phyloP scores from a whole-genome alignment of 2,888 invertebrate species.

The Meganola albula region DNA sequence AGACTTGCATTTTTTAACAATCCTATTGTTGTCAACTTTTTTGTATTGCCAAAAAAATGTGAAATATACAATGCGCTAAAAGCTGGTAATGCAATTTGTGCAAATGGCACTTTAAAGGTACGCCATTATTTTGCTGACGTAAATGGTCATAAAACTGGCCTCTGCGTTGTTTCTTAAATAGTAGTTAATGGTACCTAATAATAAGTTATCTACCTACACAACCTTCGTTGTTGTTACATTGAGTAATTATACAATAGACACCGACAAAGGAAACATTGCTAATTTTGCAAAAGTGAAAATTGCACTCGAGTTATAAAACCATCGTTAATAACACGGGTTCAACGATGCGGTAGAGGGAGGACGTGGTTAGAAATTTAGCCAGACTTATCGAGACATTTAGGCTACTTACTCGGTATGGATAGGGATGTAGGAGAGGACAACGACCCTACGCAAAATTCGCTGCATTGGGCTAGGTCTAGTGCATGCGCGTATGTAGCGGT shows the following conservation, averaged over 20 bases:
- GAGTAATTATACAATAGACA: constrained; percentile 33
- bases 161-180: constrained; percentile 36
- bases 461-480: constrained; percentile 78
- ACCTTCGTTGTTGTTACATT: constrained; percentile 35
- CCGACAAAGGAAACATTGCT: constrained; percentile 48
- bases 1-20: constrained; percentile 44
- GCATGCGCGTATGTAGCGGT: constrained; percentile 68
- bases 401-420: constrained; percentile 32
- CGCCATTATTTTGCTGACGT: constrained; percentile 37
- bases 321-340: not conserved
- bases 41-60: constrained; percentile 29
- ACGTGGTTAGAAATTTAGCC: constrained; percentile 39
- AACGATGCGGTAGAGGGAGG: constrained; percentile 12
- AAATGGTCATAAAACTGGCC: constrained; percentile 45
- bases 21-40: constrained; percentile 23
- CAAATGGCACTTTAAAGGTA: constrained; percentile 59
- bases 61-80: constrained; percentile 37
- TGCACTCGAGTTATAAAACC: constrained; percentile 38
- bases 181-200: no score
- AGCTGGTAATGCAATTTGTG: constrained; percentile 55
- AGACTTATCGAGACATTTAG: constrained; percentile 40
- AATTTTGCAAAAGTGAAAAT: no score
- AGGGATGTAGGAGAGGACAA: constrained; percentile 61
- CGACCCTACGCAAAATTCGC: constrained; percentile 78
- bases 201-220: constrained; percentile 33